phyloP scores from a whole-genome alignment of 2,113 vertebrate species.

The Gymnogyps californianus region DNA sequence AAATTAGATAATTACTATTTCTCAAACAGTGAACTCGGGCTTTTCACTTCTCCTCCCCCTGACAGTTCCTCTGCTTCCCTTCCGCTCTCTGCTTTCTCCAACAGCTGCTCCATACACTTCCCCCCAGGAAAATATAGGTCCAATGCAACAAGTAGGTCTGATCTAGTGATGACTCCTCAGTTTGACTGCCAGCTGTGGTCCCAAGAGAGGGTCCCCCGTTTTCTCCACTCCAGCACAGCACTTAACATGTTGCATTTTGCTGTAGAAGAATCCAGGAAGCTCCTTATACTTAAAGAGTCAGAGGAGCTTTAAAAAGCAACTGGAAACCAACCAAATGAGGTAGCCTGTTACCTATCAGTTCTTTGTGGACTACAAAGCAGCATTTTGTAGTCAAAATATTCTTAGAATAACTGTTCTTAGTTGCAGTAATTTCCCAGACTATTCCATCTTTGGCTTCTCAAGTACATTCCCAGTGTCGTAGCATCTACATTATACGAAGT shows the following conservation, averaged over 20 bases:
- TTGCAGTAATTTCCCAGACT: neutral
- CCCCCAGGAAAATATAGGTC: neutral
- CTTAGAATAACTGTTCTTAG: neutral
- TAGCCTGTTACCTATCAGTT: neutral
- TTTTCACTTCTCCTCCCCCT: neutral
- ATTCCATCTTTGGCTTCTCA: neutral
- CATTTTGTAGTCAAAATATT: neutral
- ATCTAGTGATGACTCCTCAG: neutral
- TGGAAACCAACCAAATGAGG: neutral
- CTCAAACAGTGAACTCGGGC: neutral
- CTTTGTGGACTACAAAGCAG: neutral
- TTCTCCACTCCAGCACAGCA: neutral
- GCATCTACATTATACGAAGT: neutral
- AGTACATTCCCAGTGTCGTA: neutral
- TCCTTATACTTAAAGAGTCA: neutral
- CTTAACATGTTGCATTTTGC: neutral
- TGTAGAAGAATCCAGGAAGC: neutral
- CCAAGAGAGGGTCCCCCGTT: neutral
- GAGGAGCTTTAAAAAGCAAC: neutral
- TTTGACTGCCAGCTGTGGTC: neutral
- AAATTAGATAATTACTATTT: neutral
- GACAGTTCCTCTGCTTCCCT: neutral
- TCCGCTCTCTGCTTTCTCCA: neutral
- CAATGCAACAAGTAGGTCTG: neutral
- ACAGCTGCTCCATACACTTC: neutral